Evolutionary conservation across 2,113 vertebrate species (phyloP), one percentile per base, ranked within the genome.

Genomic region (Erythrocercus mccallii): DNA sequence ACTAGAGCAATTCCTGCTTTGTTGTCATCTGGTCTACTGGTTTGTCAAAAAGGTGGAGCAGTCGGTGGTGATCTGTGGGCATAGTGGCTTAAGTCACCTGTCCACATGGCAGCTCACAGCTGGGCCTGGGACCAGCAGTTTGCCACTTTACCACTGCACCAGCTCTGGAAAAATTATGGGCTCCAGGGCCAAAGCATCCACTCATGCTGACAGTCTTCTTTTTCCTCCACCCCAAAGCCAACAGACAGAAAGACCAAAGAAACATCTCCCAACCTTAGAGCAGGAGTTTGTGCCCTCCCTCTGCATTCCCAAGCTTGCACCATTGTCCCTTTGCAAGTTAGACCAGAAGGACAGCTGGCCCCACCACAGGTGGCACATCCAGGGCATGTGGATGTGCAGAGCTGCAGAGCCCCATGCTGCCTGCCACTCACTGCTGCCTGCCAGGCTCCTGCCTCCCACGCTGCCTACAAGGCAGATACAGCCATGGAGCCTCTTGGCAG

Each of bases 1-100:
- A 24, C 4, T 48, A 33, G 77, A 81, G 14, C 0, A 0, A 58
- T 61, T 53, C n/a, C 47, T 58, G 35, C 53, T 58, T 51, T 44
- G 14, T 6, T 70, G n/a, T 66, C 1, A 3, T 57, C 12, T 25
- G 57, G 56, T 18, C 42, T 62, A 35, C n/a, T 13, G 38, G 7
- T 17, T 57, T 86, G 60, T 35, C 38, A 33, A 42, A 66, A 86
- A 62, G 19, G 4, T 35, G 50, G 64, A 88, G 37, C 31, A 57
- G 42, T 12, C 0, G 0, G 27, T 64, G 56, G 9, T 38, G 73
- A 65, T 24, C 17, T 3, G 7, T 30, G 42, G 30, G 9, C 35
- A 51, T 12, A 70, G 50, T 12, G 28, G 21, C 37, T 56, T 12
- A 42, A 38, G 44, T 31, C 24, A 28, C 45, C 33, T 0, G 0